These are phyloP conservation scores for Artibeus lituratus DNA, from an alignment of 2,797 vertebrate genomes.

Conservation along the genomic window DNA sequence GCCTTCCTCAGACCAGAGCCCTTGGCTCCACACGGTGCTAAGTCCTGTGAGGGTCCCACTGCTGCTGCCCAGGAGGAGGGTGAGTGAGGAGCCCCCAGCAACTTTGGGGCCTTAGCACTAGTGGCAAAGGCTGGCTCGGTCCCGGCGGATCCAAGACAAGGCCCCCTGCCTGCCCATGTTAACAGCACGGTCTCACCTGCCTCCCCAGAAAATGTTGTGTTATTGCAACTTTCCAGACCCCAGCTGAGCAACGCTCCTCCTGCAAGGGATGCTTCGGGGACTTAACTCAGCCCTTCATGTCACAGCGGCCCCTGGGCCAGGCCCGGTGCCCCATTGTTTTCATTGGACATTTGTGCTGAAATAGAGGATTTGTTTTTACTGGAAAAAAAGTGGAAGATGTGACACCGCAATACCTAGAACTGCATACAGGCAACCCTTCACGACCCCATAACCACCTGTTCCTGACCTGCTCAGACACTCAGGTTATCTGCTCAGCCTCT, in stretches of 20 bases:
- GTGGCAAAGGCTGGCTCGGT: background rate
- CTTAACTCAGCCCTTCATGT: too few relatives aligned
- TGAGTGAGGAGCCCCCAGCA: too few relatives aligned
- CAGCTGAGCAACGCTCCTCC: background rate
- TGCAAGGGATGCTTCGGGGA: background rate
- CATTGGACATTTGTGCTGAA: background rate
- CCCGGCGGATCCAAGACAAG: background rate
- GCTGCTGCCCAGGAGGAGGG: background rate
- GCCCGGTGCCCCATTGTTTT: background rate
- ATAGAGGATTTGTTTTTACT: background rate
- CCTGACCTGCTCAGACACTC: background rate
- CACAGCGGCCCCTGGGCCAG: background rate
- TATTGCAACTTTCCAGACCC: background rate
- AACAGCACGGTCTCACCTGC: background rate
- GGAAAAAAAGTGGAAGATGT: background rate
- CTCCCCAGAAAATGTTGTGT: background rate
- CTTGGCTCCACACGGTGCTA: background rate
- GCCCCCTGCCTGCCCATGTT: background rate
- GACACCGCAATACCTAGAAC: background rate
- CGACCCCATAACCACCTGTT: background rate
- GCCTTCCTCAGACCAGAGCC: background rate
- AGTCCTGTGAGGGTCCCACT: background rate
- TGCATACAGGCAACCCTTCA: background rate
- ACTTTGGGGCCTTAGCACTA: background rate
- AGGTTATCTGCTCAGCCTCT: background rate